These are phyloP conservation scores for Cordilura impudica DNA, from an alignment of 2,888 invertebrate species.

Conservation along the genomic window DNA sequence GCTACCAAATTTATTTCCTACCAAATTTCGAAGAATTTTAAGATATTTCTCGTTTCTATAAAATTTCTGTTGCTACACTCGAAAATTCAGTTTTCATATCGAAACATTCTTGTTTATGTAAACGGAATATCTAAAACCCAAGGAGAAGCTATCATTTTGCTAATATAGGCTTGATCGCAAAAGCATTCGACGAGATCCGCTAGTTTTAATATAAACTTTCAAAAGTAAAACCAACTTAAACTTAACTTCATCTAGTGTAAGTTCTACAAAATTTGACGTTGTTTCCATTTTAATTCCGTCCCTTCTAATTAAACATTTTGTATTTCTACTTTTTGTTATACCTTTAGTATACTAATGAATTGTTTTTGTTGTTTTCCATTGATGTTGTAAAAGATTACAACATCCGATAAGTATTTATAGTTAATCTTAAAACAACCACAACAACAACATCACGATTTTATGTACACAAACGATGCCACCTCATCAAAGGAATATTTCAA, in stretches of 20 bases:
- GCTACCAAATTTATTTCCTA: no score
- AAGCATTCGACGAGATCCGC: no score
- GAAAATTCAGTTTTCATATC: no score
- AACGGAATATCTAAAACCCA: no score
- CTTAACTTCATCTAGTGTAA: neutral
- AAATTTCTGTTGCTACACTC: no score
- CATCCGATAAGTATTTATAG: slow-evolving; percentile 7
- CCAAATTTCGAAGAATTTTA: no score
- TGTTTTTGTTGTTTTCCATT: slow-evolving; percentile 7
- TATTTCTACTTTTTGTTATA: neutral
- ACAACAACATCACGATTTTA: slow-evolving; percentile 7
- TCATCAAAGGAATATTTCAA: neutral
- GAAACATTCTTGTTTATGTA: no score
- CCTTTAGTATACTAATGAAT: slow-evolving; percentile 42
- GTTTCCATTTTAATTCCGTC: neutral
- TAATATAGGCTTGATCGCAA: no score
- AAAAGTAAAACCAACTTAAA: neutral
- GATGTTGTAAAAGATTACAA: slow-evolving; percentile 32
- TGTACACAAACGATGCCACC: neutral
- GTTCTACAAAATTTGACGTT: neutral
- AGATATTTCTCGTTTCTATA: no score
- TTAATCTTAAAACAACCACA: neutral
- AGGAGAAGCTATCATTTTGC: no score
- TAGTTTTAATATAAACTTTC: no score
- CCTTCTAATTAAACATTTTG: slow-evolving; percentile 18